These are phyloP conservation scores for Ovibos moschatus DNA, from an alignment of 2,113 vertebrate species.

Conservation along the genomic window DNA sequence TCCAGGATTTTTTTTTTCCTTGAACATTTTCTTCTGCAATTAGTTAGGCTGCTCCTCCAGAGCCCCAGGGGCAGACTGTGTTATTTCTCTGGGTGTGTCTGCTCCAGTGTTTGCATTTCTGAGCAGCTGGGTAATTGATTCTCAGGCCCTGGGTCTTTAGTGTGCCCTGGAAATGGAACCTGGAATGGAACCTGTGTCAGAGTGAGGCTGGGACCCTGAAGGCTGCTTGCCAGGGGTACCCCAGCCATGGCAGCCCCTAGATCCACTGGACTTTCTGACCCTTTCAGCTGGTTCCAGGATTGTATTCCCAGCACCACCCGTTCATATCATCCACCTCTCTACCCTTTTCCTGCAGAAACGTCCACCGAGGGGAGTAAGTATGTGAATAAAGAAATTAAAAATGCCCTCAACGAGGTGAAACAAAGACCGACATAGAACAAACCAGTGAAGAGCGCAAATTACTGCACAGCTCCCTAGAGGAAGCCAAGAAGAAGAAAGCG, in stretches of 20 bases:
- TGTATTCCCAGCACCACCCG: no score
- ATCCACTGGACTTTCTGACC: neutral
- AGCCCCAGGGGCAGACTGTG: accelerated
- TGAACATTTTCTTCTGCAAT: neutral
- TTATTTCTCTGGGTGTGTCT: no score
- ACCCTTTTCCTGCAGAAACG: slow-evolving; percentile 81
- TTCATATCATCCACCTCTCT: neutral
- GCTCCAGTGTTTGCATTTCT: neutral
- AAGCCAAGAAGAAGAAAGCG: slow-evolving; percentile 90
- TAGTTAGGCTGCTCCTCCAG: neutral
- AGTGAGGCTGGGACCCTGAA: neutral
- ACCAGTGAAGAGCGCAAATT: slow-evolving; percentile 85
- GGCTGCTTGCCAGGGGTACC: neutral
- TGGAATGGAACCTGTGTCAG: neutral
- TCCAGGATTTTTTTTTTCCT: neutral
- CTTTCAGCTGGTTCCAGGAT: neutral
- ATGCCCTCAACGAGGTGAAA: slow-evolving; percentile 88
- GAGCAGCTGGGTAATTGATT: neutral
- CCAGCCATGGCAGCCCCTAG: neutral
- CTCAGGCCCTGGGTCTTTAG: neutral
- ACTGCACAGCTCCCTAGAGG: slow-evolving; percentile 83
- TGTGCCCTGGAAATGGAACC: neutral
- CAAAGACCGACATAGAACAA: slow-evolving; percentile 88
- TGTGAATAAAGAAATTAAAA: slow-evolving; percentile 88
- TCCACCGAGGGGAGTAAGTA: slow-evolving; percentile 86